Conservation (phyloP, 2,113 vertebrate species). For the Delphinapterus leucas region DNA sequence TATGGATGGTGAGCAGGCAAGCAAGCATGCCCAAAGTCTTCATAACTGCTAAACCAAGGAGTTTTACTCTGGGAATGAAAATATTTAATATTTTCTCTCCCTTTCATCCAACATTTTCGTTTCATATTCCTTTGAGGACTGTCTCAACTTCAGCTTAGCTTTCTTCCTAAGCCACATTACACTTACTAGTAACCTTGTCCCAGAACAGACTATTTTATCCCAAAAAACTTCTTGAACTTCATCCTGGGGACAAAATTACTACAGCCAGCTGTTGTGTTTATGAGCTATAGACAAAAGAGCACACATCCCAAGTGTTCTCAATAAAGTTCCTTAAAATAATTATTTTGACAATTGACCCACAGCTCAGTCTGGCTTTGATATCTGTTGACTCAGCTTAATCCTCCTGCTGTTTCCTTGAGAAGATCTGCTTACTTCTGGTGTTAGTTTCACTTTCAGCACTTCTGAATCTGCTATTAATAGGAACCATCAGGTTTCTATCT, state of each 20-base stretch:
- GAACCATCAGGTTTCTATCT: neutral
- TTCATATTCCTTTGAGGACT: neutral
- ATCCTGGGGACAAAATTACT: slow-evolving; percentile 8
- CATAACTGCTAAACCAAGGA: neutral
- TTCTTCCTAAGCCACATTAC: neutral
- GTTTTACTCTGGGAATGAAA: neutral
- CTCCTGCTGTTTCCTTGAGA: neutral
- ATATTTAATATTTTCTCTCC: neutral
- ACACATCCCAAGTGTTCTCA: neutral
- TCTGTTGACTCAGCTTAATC: neutral
- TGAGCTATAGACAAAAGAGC: neutral
- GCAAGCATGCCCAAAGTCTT: neutral
- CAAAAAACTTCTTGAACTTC: neutral
- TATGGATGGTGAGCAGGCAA: neutral
- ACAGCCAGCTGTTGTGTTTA: neutral
- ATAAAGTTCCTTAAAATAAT: slow-evolving; percentile 16
- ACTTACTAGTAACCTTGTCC: neutral
- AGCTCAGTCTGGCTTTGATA: neutral
- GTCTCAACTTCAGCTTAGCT: neutral
- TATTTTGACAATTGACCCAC: neutral
- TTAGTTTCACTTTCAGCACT: neutral
- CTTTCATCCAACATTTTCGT: neutral
- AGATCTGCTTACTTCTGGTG: neutral
- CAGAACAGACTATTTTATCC: neutral
- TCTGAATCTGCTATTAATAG: neutral